These are phyloP conservation scores for Phyllopteryx taeniolatus DNA, from an alignment of 2,113 vertebrate genomes.

Conservation along the genomic window DNA sequence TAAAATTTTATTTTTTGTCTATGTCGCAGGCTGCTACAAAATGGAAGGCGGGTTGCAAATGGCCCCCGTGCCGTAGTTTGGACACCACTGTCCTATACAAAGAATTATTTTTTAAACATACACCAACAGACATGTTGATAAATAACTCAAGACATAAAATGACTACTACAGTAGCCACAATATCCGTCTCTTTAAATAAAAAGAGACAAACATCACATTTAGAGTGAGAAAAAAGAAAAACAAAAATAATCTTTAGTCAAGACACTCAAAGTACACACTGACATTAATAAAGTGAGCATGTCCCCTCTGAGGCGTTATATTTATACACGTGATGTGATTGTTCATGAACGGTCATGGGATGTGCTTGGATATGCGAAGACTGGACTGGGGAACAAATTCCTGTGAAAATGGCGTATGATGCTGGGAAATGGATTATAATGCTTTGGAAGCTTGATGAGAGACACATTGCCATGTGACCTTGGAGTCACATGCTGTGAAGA, in stretches of 20 bases:
- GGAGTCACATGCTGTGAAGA: neutral
- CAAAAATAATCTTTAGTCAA: neutral
- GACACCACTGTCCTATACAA: slow-evolving; percentile 1
- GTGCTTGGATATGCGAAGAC: slow-evolving; percentile 6
- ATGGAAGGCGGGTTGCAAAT: no score
- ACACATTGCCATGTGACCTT: slow-evolving; percentile 14
- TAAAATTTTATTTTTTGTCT: no score
- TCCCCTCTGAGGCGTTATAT: neutral
- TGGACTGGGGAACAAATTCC: slow-evolving; percentile 16
- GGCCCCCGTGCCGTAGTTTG: no score
- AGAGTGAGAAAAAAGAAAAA: neutral
- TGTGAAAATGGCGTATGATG: slow-evolving; percentile 3
- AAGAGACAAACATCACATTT: slow-evolving; percentile 22
- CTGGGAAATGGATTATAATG: slow-evolving; percentile 33
- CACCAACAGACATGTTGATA: slow-evolving; percentile 19
- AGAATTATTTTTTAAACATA: slow-evolving; percentile 1
- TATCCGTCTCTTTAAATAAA: slow-evolving; percentile 29
- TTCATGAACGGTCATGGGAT: slow-evolving; percentile 6
- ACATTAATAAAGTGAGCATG: neutral
- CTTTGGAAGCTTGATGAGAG: slow-evolving; percentile 24
- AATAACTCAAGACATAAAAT: slow-evolving; percentile 24
- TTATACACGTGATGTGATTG: neutral
- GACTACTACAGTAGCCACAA: slow-evolving; percentile 47
- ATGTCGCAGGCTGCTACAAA: no score
- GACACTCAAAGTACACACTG: slow-evolving; percentile 17